Percentiles rank a stretch among this genome's conserved stretches.
phyloP scores from a whole-genome alignment of 2,113 vertebrate genomes.

The Jacana jacana region DNA sequence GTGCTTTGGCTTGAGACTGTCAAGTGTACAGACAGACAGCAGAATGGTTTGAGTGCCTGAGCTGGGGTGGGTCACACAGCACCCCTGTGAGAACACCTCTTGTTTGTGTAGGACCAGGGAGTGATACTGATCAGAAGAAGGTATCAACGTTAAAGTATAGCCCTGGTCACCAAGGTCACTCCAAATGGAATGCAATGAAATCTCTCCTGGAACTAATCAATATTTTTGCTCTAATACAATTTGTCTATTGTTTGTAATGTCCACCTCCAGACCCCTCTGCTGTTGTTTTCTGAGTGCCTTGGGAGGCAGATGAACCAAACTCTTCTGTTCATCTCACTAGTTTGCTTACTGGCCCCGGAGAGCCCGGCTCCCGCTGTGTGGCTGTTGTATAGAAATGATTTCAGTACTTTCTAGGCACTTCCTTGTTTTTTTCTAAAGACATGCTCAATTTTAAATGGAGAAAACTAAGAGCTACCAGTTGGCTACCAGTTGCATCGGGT shows the following conservation, averaged over 20 bases:
- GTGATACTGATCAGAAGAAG: background rate
- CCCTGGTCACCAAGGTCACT: background rate
- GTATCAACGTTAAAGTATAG: background rate
- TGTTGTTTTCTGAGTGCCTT: constrained; percentile 2
- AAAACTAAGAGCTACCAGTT: background rate
- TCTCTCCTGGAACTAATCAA: constrained; percentile 35
- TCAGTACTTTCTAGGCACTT: background rate
- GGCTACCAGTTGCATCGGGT: background rate
- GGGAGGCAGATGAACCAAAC: constrained; percentile 39
- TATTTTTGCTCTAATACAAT: constrained; percentile 1
- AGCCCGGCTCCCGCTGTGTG: background rate
- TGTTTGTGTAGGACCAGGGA: background rate
- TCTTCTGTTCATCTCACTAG: constrained; percentile 20
- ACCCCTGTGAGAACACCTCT: background rate
- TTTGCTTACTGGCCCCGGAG: constrained; percentile 19
- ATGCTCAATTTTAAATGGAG: background rate
- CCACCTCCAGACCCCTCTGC: background rate
- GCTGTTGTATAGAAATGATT: background rate
- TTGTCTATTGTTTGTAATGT: constrained; percentile 10
- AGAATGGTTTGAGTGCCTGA: background rate
- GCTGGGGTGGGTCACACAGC: background rate
- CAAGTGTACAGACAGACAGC: background rate
- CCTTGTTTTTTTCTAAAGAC: background rate
- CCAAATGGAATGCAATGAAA: background rate
- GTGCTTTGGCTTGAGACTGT: background rate